Conservation (phyloP, 2,888 invertebrate genomes). For the Blera fallax region DNA sequence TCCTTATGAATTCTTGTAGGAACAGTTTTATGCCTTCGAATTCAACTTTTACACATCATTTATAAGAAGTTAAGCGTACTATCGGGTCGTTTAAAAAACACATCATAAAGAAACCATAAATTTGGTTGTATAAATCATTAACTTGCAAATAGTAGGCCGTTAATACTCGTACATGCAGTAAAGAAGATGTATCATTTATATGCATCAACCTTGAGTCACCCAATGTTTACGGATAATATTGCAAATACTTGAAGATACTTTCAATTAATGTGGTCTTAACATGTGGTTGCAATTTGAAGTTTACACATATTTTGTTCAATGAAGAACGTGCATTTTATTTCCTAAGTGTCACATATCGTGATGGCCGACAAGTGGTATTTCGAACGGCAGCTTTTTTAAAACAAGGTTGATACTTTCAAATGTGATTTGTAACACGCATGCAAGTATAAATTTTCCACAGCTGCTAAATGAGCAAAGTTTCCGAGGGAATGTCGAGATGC, state of each 20-base stretch:
- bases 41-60: no score
- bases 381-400: neutral
- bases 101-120: no score
- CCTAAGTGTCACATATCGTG: neutral
- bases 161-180: neutral
- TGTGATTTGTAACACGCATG: no score
- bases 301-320: neutral
- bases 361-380: neutral
- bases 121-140: neutral
- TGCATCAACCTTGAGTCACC: neutral
- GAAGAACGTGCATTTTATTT: neutral
- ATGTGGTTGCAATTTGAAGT: slow-evolving; percentile 15
- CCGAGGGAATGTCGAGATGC: no score
- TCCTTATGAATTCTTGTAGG: no score
- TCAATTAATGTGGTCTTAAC: neutral
- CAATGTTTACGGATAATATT: slow-evolving; percentile 4
- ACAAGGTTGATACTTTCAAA: neutral
- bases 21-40: no score
- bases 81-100: no score
- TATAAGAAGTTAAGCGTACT: no score
- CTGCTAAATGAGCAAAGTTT: no score
- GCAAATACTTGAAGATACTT: neutral
- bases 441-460: no score
- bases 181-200: slow-evolving; percentile 5
- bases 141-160: neutral